Percentiles rank a stretch among this genome's conserved stretches.
These are phyloP conservation scores for Callithrix jacchus DNA, from an alignment of 2,113 vertebrate genomes.

Conservation along the genomic window DNA sequence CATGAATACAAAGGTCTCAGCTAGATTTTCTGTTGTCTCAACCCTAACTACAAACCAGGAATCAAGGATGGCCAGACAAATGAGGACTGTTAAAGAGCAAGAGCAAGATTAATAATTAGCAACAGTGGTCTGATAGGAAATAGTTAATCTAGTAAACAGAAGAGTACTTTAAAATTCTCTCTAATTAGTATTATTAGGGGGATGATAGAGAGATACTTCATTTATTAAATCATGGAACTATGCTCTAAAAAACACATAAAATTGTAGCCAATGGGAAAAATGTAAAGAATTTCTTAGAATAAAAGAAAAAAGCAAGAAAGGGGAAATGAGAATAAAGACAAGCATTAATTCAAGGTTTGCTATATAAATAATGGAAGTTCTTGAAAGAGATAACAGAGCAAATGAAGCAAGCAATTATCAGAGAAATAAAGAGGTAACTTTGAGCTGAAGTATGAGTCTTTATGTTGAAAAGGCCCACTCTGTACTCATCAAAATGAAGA, in stretches of 20 bases:
- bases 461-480: not conserved
- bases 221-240: not conserved
- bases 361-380: not conserved
- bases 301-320: not conserved
- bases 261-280: not conserved
- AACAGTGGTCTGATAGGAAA: not conserved
- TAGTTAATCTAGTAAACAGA: not conserved
- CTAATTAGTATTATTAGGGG: not conserved
- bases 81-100: not conserved
- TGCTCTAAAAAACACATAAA: not conserved
- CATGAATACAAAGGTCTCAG: not conserved
- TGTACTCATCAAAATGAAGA: not conserved
- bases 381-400: not conserved
- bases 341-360: not conserved
- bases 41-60: constrained; percentile 1
- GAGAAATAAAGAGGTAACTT: not conserved
- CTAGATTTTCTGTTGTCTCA: not conserved
- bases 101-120: not conserved
- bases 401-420: not conserved
- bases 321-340: constrained; percentile 7
- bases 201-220: not conserved
- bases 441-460: not conserved
- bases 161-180: not conserved
- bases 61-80: not conserved
- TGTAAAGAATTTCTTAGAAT: not conserved